Base-by-base conservation (phyloP, 2,113 vertebrate species). In the Salminus brasiliensis region DNA sequence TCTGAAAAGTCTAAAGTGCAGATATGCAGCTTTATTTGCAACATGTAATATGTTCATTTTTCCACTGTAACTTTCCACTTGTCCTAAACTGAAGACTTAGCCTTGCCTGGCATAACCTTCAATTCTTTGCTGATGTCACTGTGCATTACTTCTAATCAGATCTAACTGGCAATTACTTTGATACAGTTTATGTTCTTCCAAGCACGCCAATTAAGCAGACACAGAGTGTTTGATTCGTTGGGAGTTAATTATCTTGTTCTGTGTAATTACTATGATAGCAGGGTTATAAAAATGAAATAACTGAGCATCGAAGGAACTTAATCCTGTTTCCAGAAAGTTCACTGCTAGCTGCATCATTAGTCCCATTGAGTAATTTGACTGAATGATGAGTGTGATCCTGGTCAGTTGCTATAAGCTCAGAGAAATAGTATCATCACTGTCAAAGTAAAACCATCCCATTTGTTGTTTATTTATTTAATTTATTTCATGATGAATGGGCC, bases 221-320 rank as follows among this genome's bases (percentile, higher is more conserved):
- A 63, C 34, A 47, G 76, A 59, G 47, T 18, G 49, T 63, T 27
- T 18, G 29, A 70, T 45, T 34, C 27, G 43, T 29, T 9, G 1
- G 30, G 30, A 72, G 68, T 59, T 79, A 72, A 72, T 79, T 72
- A 72, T 53, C 29, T 65, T 52, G 66, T 71, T 78, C 76, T 8
- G 67, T 25, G 55, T 71, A 71, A 71, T 71, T 71, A 49, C 67
- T 32, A 71, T 78, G 70, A 71, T 71, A 49, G 39, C 36, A 71
- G 21, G 16, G 49, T 30, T 57, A 67, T 47, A 59, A 45, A 45
- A 55, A 21, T 41, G 36, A 45, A 68, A 30, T 69, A 69, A 57
- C 36, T 18, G 18, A 39, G 52, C 70, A 70, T 47, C 8, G 55
- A 43, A 59, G 7, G 16, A 69, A 60, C 21, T 13, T 30, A 13